Conservation (phyloP, 2,113 vertebrate species). For the Bos indicus region DNA sequence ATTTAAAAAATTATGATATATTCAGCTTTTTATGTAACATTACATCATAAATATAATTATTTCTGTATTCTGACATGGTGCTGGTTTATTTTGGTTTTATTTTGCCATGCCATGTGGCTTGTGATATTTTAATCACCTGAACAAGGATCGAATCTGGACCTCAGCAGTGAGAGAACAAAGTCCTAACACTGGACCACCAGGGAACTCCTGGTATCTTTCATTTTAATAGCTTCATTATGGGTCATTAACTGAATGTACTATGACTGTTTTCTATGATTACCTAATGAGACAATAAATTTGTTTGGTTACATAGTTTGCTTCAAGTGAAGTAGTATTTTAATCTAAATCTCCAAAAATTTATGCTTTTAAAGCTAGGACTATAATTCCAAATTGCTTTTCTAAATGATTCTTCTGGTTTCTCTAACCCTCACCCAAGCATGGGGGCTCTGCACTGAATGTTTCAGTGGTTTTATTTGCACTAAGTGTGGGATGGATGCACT, state of each 20-base stretch:
- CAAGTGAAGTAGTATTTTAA: not conserved
- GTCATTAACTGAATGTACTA: not conserved
- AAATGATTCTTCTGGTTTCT: not conserved
- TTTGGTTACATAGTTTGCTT: not conserved
- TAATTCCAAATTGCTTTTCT: not conserved
- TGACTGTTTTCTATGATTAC: not conserved
- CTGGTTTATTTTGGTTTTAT: not conserved
- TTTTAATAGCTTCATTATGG: slow-evolving; percentile 4
- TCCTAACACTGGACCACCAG: not conserved
- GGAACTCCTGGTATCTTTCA: not conserved
- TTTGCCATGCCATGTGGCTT: not conserved
- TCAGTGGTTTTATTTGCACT: not conserved
- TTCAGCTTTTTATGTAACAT: not conserved
- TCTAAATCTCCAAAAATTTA: not conserved
- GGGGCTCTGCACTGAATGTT: not conserved
- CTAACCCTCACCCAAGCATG: not conserved
- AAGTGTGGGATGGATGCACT: not conserved
- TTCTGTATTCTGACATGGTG: not conserved
- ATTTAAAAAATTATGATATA: not conserved
- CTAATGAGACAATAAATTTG: not conserved
- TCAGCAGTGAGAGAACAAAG: not conserved
- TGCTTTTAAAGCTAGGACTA: not conserved
- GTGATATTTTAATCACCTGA: not conserved
- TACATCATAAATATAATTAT: not conserved
- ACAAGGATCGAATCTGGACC: not conserved